These are phyloP conservation scores for Kryphioiulus occultus DNA, from an alignment of 2,888 invertebrate genomes.

Conservation along the genomic window DNA sequence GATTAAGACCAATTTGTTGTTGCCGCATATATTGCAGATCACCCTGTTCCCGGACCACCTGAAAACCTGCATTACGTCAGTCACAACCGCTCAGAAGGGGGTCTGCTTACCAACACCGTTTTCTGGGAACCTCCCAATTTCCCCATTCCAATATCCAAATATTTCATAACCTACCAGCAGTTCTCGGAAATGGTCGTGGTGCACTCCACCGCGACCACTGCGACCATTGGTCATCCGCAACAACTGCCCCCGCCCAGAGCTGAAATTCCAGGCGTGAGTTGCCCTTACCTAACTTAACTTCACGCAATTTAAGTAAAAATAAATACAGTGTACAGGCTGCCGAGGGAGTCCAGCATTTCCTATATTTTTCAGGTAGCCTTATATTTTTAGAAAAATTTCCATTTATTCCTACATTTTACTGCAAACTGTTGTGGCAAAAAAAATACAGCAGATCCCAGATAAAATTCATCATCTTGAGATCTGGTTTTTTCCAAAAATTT, in stretches of 20 bases:
- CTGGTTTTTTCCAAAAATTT: too few relatives aligned
- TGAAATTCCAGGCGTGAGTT: slow-evolving; percentile 20
- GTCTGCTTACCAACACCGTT: slow-evolving; percentile 28
- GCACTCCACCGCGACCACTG: neutral
- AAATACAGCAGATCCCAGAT: too few relatives aligned
- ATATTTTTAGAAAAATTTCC: too few relatives aligned
- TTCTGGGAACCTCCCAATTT: slow-evolving; percentile 39
- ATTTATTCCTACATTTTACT: too few relatives aligned
- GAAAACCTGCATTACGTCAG: slow-evolving; percentile 43
- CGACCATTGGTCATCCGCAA: neutral
- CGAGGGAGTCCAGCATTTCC: too few relatives aligned
- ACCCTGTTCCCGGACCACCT: slow-evolving; percentile 45
- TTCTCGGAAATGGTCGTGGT: neutral
- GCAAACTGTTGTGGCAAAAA: too few relatives aligned
- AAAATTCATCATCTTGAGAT: too few relatives aligned
- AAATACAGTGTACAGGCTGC: too few relatives aligned
- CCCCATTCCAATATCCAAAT: slow-evolving; percentile 39
- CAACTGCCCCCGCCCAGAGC: neutral
- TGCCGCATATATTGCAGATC: slow-evolving; percentile 17
- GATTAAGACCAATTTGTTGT: slow-evolving; percentile 25
- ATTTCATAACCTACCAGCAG: neutral
- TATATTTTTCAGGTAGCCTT: too few relatives aligned
- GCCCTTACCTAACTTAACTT: neutral
- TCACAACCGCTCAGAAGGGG: neutral
- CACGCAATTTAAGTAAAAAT: neutral